Evolutionary conservation across 2,888 invertebrate species (phyloP), one percentile per base, ranked within the genome.

Genomic region (Teinopalpus imperialis): DNA sequence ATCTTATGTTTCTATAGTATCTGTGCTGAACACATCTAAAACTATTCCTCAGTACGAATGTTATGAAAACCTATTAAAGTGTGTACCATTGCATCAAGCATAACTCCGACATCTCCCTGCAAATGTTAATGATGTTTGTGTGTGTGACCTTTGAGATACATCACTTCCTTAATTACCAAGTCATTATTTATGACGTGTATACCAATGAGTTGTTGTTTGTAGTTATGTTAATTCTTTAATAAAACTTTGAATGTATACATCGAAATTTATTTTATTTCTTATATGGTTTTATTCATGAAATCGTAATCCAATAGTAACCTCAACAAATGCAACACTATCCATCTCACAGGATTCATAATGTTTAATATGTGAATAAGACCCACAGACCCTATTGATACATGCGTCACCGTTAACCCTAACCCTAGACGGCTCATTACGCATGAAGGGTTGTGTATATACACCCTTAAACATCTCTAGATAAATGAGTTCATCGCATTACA

Each of bases 141-240:
- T 37, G 26, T 35, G 30, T 31, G 36, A 35, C 21, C 40, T 31
- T 40, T 49, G 43, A 47, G 52, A 49, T 52, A 34, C 43, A n/a
- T 45, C 32, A 30, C 46, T 43, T 52, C 46, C 37, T 32, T 37
- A 37, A 20, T 37, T 12, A 18, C 12, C 39, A 40, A 45, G 37
- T 18, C 30, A 24, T 34, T 21, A 14, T 30, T 21, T 13, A 32
- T 20, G 31, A 9, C 13, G 20, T 12, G 14, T 39, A 9, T 23
- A 43, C 21, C 23, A 10, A 27, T 44, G 16, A 32, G 23, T 40
- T 39, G 32, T 21, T 32, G 41, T 79, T 74, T 73, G 61, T 76
- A 74, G 64, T 69, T 71, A 72, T 69, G 64, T 77, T 75, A 76
- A 78, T 77, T 80, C 80, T 74, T 66, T 76, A 83, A 80, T 81